Evolutionary conservation across 2,888 invertebrate genomes (phyloP), one percentile per base, ranked within the genome.

Genomic region (Ichneumoninae sp.): DNA sequence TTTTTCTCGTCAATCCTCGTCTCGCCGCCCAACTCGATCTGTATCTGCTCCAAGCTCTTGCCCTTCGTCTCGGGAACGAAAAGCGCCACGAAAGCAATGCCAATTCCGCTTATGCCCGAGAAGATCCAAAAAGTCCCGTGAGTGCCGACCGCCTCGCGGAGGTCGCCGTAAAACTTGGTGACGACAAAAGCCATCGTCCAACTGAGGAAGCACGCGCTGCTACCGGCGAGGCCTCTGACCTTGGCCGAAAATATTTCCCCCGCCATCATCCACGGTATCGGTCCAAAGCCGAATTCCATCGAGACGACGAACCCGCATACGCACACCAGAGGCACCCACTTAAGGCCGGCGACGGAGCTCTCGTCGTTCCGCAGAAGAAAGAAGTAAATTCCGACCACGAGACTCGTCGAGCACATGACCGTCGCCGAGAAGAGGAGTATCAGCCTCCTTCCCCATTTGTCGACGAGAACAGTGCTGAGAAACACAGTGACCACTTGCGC

Each of bases 261-360:
- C 92, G 96, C 95, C 95, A 97, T 97, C 95, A 98, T 95, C 97
- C 97, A 97, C 0, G 98, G 98, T 66, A 98, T 97, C 0, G 98
- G 98, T 0, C 98, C 98, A 89, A 96, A 97, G 69, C 98, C 98
- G 52, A 98, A 91, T 0, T 97, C 97, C 94, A 98, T 98, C 63
- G 97, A 95, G 26, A 97, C 93, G 26, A 98, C 96, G 93, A 97
- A 98, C 1, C 97, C 86, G 65, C 97, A 97, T 26, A 98, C 93
- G 36, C 96, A 95, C 1, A 96, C 89, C 5, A 98, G 94, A 0
- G 98, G 98, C 80, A 98, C 91, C 96, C 97, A 98, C 0, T 95
- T 95, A 7, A 97, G 94, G 19, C 94, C 91, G 0, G 92, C 90
- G 0, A 96, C 94, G 33, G 95, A 94, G 0, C 92, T 89, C 0